Evolutionary conservation across 2,888 invertebrate genomes (phyloP), one percentile per base, ranked within the genome.

Genomic region (Yponomeuta malinellus): DNA sequence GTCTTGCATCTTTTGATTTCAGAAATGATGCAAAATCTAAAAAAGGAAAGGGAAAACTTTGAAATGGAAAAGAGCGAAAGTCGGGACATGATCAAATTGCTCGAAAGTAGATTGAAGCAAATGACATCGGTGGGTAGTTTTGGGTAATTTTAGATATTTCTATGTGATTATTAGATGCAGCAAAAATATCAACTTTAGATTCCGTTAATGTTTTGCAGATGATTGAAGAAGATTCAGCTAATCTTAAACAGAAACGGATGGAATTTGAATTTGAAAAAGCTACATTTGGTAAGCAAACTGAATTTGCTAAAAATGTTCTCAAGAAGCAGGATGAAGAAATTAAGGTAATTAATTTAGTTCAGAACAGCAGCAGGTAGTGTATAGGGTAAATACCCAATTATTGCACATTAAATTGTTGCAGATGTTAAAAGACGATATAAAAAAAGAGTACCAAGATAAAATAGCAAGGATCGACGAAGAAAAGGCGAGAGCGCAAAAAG

Each of bases 301-400:
- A 94, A 78, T 94, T 93, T 76, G 93, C 93, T 10, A 92, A 93
- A 77, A 89, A 88, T 73, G 81, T 93, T 37, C 80, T 94, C 1
- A 94, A 94, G 75, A 88, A 93, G 72, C 94, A 94, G 81, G 90
- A 93, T 70, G 93, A 94, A 75, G 94, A 94, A 83, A 81, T 94
- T 8, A 93, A 94, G 86, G 94, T 93, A 81, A n/a, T 70, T 43
- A 66, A 12, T 67, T 15, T 4, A 59, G 15, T 15, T 59, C 15
- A 15, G 15, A 59, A 15, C 3, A 59, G 5, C 12, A 15, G 2
- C 15, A 59, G 52, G 5, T 59, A 15, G 15, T 59, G 1, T 65
- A 23, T 23, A 23, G 23, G 23, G 23, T 23, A 23, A 1, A 23
- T 23, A 23, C 23, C 23, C 23, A 23, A 23, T 23, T 23, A 23